These are phyloP conservation scores for Macrochelys suwanniensis DNA, from an alignment of 2,797 vertebrate genomes.

Conservation along the genomic window DNA sequence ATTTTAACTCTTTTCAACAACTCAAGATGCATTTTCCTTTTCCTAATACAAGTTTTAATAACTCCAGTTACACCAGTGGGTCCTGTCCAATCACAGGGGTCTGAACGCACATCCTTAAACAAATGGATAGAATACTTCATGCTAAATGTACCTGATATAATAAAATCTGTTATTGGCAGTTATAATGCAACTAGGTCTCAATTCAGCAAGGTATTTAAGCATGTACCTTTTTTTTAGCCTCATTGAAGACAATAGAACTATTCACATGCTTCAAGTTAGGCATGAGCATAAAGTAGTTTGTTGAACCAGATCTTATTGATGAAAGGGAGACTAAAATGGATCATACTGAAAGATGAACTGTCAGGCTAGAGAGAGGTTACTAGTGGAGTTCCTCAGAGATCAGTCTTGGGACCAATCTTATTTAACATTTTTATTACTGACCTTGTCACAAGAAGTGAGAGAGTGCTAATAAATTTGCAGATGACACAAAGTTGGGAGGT, in stretches of 20 bases:
- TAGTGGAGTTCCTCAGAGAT: no score
- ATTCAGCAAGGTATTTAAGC: constrained; percentile 59
- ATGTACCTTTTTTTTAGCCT: constrained; percentile 13
- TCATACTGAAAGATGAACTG: no score
- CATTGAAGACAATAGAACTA: constrained; percentile 59
- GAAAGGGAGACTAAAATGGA: no score
- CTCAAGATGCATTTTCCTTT: constrained; percentile 10
- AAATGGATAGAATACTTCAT: constrained; percentile 43
- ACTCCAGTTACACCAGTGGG: background rate
- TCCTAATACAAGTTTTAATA: constrained; percentile 11
- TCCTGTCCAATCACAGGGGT: constrained; percentile 36
- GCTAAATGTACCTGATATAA: constrained; percentile 33
- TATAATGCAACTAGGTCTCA: constrained; percentile 58
- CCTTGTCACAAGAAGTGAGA: no score
- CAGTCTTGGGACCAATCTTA: no score
- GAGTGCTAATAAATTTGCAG: no score
- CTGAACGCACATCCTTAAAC: constrained; percentile 9
- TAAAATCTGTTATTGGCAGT: constrained; percentile 38
- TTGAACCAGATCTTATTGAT: constrained; percentile 11
- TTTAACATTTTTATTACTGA: no score
- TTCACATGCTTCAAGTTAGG: constrained; percentile 42
- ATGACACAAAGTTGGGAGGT: no score
- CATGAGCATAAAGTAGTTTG: constrained; percentile 5
- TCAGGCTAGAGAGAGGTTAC: no score
- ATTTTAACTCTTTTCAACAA: constrained; percentile 12